These are phyloP conservation scores for Andrena hattorfiana DNA, from an alignment of 2,888 invertebrate genomes.

Conservation along the genomic window DNA sequence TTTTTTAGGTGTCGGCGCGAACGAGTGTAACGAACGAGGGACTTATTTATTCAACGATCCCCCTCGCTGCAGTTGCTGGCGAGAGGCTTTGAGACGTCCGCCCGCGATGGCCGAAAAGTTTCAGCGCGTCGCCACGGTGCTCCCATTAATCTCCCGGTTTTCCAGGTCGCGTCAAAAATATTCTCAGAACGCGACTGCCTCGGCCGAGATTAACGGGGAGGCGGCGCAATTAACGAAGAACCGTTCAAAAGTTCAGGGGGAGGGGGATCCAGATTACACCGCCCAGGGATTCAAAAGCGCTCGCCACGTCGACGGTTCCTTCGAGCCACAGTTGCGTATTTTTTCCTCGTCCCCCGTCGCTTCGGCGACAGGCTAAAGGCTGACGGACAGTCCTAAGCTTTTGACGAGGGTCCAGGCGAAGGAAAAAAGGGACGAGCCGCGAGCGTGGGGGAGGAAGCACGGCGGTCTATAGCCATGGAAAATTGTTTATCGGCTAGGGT, in stretches of 20 bases:
- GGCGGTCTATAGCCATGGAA: conserved; percentile 39
- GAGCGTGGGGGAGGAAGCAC: background rate
- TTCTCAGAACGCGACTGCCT: background rate
- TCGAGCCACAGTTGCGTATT: background rate
- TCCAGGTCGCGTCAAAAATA: conserved; percentile 14
- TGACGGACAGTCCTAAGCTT: conserved; percentile 45
- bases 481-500: conserved; percentile 69
- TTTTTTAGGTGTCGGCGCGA: conserved; percentile 1
- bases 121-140: conserved; percentile 5
- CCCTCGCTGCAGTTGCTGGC: background rate
- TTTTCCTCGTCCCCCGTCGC: conserved; percentile 24
- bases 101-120: conserved; percentile 30
- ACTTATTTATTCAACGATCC: conserved; percentile 51
- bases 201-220: background rate
- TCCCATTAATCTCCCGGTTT: conserved; percentile 48
- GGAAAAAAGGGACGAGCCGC: background rate
- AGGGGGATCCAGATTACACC: background rate
- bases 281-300: conserved; percentile 3
- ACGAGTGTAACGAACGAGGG: background rate
- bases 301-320: background rate
- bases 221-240: conserved; percentile 16
- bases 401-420: conserved; percentile 65
- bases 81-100: conserved; percentile 15
- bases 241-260: background rate
- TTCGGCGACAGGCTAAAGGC: conserved; percentile 39